A percentile compares a stretch with the other conserved stretches of the same genome.
Evolutionary conservation across 2,797 vertebrate genomes (phyloP).

Genomic region (Todus mexicanus): DNA sequence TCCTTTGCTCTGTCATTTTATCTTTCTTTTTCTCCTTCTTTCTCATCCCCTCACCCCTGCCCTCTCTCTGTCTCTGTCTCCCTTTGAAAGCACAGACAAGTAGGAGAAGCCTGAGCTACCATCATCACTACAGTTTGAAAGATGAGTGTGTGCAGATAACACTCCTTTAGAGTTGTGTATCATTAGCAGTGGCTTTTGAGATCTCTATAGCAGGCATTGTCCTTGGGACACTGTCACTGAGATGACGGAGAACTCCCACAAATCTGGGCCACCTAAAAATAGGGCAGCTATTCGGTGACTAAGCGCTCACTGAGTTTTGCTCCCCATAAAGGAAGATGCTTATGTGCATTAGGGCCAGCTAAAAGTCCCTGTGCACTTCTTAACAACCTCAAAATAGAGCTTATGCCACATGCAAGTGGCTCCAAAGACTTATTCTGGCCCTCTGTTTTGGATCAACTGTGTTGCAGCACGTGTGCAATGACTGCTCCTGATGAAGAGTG

Average conservation of each 20-base stretch:
- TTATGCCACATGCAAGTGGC: neutral
- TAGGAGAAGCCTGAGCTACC: neutral
- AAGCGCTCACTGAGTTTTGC: neutral
- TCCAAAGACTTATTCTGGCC: conserved; percentile 1
- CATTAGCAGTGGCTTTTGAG: neutral
- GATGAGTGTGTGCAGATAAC: neutral
- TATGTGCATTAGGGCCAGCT: neutral
- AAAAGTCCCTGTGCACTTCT: neutral
- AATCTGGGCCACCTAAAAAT: neutral
- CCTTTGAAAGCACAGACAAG: neutral
- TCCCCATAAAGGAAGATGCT: neutral
- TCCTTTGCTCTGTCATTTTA: neutral
- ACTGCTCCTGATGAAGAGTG: conserved; percentile 30
- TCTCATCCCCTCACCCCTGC: neutral
- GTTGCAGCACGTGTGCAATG: neutral
- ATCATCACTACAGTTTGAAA: neutral
- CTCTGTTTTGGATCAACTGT: neutral
- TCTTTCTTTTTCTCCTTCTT: neutral
- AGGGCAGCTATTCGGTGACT: neutral
- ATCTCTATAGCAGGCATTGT: neutral
- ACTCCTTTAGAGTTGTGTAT: neutral
- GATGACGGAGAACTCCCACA: neutral
- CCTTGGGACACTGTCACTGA: neutral
- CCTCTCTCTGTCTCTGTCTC: neutral
- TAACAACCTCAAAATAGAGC: conserved; percentile 8